Evolutionary conservation across 2,113 vertebrate genomes (phyloP), one percentile per base, ranked within the genome.

Genomic region (Protomyctophum bolini): DNA sequence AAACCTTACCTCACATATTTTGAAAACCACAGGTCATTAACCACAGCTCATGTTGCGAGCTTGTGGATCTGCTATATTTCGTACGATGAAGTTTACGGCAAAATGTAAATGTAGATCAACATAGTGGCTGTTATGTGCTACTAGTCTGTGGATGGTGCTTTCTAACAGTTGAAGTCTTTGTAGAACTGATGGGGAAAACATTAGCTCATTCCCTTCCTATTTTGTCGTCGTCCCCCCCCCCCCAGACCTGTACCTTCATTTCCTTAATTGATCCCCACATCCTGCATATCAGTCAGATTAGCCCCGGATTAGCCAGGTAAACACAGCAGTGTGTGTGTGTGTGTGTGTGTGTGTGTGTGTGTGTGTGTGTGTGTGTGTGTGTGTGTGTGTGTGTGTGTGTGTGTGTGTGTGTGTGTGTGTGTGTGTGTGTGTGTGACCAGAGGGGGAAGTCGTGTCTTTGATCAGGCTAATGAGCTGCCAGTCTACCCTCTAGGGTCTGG

Each of bases 391-490:
- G n/a, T 57, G 55, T 14, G 55, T 57, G 55, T 52, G 50, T 52
- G 50, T 52, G 50, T 52, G 50, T 57, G 55, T 57, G 55, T 14
- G n/a, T 57, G 55, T 14, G 55, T 57, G 55, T 7, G 10, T n/a
- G 55, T 21, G n/a, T 15, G 56, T 58, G n/a, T 10, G 57, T 56
- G 54, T n/a, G n/a, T 14, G 57, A 78, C 65, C 55, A 47, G 60
- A 83, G 71, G 81, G 80, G 80, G 80, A 87, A 82, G 82, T 84
- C 73, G 69, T 68, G 54, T 82, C 89, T 91, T 91, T 91, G 88
- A 91, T 91, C 88, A 91, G 80, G 82, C 84, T 91, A 91, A 91
- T 91, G 89, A 91, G 88, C 88, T 83, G 89, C 89, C 86, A 88
- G 77, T 85, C 79, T 77, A 76, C 41, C 81, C 84, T 87, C 68